A percentile compares a stretch with the other conserved stretches of the same genome.
These are phyloP conservation scores for Seriola quinqueradiata DNA, from an alignment of 2,113 vertebrate genomes.

Conservation along the genomic window DNA sequence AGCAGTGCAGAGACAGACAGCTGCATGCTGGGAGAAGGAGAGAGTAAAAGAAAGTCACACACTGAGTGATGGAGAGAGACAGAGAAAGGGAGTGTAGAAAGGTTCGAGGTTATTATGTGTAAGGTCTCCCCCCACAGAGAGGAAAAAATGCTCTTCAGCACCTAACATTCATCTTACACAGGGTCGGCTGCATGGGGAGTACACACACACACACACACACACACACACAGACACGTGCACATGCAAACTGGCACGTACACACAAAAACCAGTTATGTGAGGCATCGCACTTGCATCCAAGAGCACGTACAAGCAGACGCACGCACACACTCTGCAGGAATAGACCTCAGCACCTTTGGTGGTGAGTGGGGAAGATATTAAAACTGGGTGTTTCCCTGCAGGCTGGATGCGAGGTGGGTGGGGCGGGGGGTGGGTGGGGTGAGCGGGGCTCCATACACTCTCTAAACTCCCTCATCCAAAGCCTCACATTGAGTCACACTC, in stretches of 20 bases:
- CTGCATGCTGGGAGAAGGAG: slow-evolving; percentile 31
- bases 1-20: slow-evolving; percentile 21
- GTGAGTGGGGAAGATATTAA: slow-evolving; percentile 24
- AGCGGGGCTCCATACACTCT: neutral
- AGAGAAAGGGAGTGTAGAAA: slow-evolving; percentile 18
- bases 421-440: neutral
- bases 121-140: slow-evolving; percentile 48
- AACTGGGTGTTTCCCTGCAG: slow-evolving; percentile 24
- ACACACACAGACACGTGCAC: neutral
- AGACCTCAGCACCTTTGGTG: slow-evolving; percentile 6
- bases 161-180: slow-evolving; percentile 60
- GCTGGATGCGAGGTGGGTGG: neutral
- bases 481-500: neutral
- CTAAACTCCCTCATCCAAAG: slow-evolving; percentile 19
- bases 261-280: neutral
- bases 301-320: neutral
- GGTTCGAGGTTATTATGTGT: slow-evolving; percentile 56
- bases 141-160: slow-evolving; percentile 47
- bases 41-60: slow-evolving; percentile 4
- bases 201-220: slow-evolving; percentile 22
- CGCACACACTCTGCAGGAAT: neutral
- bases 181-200: slow-evolving; percentile 17
- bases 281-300: neutral
- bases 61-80: slow-evolving; percentile 44
- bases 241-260: too few relatives aligned